Evolutionary conservation across 2,888 invertebrate species (phyloP).

Genomic region (Apodemia zela): DNA sequence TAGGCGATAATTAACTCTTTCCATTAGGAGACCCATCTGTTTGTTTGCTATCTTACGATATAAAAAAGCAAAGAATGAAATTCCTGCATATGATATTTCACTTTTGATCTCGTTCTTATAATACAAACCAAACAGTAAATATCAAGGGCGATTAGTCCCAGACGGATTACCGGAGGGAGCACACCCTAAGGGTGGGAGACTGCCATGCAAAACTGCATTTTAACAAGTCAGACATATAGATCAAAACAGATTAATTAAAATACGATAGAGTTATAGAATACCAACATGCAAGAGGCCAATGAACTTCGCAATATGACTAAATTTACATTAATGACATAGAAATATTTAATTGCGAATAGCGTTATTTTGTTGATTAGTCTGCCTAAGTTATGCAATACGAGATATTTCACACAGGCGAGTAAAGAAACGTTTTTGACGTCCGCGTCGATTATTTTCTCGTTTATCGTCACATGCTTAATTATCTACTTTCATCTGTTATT

Average conservation of each 20-base stretch:
- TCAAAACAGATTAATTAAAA: background rate
- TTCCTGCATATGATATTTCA: conserved; percentile 29
- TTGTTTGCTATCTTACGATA: no score
- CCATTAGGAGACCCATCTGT: no score
- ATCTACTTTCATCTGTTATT: no score
- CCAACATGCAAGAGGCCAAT: conserved; percentile 40
- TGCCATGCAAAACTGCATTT: conserved; percentile 10
- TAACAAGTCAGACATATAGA: background rate
- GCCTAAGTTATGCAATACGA: background rate
- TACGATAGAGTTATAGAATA: conserved; percentile 39
- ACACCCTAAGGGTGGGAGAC: conserved; percentile 11
- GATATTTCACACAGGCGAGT: background rate
- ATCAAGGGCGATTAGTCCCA: conserved; percentile 63
- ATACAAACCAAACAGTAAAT: conserved; percentile 42
- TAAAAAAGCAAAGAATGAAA: no score
- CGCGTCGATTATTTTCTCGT: no score
- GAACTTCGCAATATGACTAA: conserved; percentile 35
- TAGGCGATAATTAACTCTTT: no score
- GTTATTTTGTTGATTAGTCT: background rate
- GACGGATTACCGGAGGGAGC: conserved; percentile 50
- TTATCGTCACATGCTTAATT: no score
- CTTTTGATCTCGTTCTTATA: conserved; percentile 42
- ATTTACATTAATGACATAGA: conserved; percentile 18
- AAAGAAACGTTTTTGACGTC: background rate
- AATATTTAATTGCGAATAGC: conserved; percentile 11